Evolutionary conservation across 2,888 invertebrate genomes (phyloP), one percentile per base, ranked within the genome.

Genomic region (Brenthis hecate): DNA sequence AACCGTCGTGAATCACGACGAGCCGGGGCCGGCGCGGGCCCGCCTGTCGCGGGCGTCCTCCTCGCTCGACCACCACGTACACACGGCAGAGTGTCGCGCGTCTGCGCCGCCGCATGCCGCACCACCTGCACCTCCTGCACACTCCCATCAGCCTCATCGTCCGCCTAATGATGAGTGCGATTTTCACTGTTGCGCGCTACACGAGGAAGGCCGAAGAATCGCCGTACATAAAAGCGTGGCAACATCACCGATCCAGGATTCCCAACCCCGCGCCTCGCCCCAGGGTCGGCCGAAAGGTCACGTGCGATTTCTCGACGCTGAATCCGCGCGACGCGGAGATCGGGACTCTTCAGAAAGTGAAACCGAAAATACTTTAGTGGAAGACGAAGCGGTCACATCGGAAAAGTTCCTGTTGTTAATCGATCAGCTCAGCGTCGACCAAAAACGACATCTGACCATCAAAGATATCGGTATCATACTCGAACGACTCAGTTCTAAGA

Each of bases 401-500:
- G 97, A 97, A 89, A 98, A 98, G 93, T 98, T 98, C 94, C 95
- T 98, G 84, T 94, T 98, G 85, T 95, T 98, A 79, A 97, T 98
- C 88, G 98, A 98, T 91, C 98, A 98, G 91, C 94, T 98, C 76
- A 97, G 97, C 85, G 96, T 97, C 80, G 97, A 98, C 85, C 97
- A 98, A 92, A 98, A 97, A 89, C 95, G 97, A 74, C 98, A 98
- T 85, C 95, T 98, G 77, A 97, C 96, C 86, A 97, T 98, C 91
- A 98, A 98, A 90, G 98, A 98, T 89, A 98, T 98, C 89, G 98
- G 98, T 76, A 97, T 98, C 86, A 98, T 98, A 83, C 94, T 98
- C 80, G 98, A 98, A 89, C 94, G 98, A 80, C 95, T 98, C 80
- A 97, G 96, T 89, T 97, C 98, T 72, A 98, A 98, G 92, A 98